These are phyloP conservation scores for Drosophila neotestacea DNA, from an alignment of 2,888 invertebrate genomes.

Conservation along the genomic window DNA sequence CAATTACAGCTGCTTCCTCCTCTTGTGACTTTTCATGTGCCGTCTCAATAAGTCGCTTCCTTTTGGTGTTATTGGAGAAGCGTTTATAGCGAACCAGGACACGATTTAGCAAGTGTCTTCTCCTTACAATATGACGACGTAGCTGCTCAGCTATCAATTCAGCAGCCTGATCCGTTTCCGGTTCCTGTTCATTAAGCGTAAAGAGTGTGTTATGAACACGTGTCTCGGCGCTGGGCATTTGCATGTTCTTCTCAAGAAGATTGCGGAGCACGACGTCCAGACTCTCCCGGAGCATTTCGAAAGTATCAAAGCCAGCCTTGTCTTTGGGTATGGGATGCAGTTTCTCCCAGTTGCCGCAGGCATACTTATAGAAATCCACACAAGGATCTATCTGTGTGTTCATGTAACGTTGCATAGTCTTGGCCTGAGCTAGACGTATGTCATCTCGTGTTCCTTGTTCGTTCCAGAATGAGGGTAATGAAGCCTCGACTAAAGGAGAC, in stretches of 20 bases:
- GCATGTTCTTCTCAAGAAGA: constrained; percentile 86
- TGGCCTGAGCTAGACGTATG: constrained; percentile 88
- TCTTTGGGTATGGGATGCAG: constrained; percentile 95
- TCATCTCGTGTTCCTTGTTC: constrained; percentile 85
- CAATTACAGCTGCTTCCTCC: constrained; percentile 28
- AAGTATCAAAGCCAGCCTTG: constrained; percentile 95
- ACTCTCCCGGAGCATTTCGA: constrained; percentile 94
- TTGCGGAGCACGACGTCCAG: constrained; percentile 89
- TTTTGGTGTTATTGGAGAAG: constrained; percentile 67
- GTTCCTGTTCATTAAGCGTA: constrained; percentile 57
- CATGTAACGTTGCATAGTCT: constrained; percentile 92
- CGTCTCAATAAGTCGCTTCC: constrained; percentile 71
- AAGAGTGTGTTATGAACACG: constrained; percentile 54
- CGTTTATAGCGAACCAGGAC: constrained; percentile 79
- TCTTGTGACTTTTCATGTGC: constrained; percentile 60
- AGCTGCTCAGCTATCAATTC: constrained; percentile 62
- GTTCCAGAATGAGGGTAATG: constrained; percentile 82
- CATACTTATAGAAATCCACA: constrained; percentile 93
- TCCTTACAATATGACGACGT: constrained; percentile 75
- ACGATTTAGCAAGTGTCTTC: constrained; percentile 69
- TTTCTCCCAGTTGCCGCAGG: constrained; percentile 94
- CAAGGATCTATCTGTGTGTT: constrained; percentile 91
- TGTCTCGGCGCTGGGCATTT: constrained; percentile 19
- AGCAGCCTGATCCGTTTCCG: constrained; percentile 53
- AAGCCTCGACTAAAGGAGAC: constrained; percentile 37